A percentile compares a stretch with the other conserved stretches of the same genome.
These are phyloP conservation scores for Tenthredo notha DNA, from an alignment of 2,888 invertebrate genomes.

Conservation along the genomic window DNA sequence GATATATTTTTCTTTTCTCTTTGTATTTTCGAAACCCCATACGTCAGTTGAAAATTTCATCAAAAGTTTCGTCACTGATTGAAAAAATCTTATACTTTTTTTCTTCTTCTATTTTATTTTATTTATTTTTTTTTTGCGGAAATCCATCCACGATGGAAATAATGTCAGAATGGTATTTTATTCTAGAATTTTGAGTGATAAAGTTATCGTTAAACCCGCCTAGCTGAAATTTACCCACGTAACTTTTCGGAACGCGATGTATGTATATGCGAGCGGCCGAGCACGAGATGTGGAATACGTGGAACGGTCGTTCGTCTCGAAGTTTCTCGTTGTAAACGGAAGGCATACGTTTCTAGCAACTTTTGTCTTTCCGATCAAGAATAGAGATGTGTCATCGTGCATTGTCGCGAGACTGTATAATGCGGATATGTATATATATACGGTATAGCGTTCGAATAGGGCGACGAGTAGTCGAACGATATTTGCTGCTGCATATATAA, in stretches of 20 bases:
- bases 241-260: conserved; percentile 13
- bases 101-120: not conserved
- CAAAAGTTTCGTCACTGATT: not conserved
- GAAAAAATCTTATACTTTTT: not conserved
- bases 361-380: conserved; percentile 47
- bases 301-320: conserved; percentile 20
- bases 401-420: conserved; percentile 25
- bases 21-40: not conserved
- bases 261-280: not conserved
- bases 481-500: too few species aligned
- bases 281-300: conserved; percentile 12
- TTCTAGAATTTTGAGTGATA: not conserved
- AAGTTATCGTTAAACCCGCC: conserved; percentile 10
- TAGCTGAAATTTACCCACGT: conserved; percentile 35
- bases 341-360: conserved; percentile 41
- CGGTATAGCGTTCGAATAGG: not conserved
- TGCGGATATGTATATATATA: not conserved
- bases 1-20: not conserved
- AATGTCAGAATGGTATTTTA: not conserved
- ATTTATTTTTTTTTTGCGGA: not conserved
- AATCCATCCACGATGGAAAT: not conserved
- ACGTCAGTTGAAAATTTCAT: not conserved
- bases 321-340: conserved; percentile 42
- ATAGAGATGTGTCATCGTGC: conserved; percentile 46
- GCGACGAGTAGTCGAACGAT: not conserved